Evolutionary conservation across 2,888 invertebrate species (phyloP).

Genomic region (Drosophila picticornis): DNA sequence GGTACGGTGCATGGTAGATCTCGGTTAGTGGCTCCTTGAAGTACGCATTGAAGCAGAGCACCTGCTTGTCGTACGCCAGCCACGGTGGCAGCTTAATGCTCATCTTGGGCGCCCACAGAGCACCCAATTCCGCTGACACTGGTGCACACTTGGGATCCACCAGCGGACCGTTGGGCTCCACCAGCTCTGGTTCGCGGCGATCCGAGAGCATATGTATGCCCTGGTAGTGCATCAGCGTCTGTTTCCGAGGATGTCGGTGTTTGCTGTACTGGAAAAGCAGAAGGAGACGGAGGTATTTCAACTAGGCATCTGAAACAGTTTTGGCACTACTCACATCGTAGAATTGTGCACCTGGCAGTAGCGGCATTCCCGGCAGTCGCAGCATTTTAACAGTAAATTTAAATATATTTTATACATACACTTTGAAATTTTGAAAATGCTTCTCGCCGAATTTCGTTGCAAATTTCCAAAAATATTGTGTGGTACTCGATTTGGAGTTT

Average conservation of each 20-base stretch:
- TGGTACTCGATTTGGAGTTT: slow-evolving; percentile 36
- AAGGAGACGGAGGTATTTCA: background rate
- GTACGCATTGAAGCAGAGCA: slow-evolving; percentile 85
- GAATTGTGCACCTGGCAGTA: slow-evolving; percentile 90
- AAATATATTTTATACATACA: background rate
- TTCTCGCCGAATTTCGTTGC: slow-evolving; percentile 21
- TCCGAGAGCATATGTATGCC: slow-evolving; percentile 88
- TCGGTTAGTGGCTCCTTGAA: slow-evolving; percentile 89
- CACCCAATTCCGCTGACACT: slow-evolving; percentile 87
- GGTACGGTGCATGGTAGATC: slow-evolving; percentile 88
- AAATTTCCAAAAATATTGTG: slow-evolving; percentile 13
- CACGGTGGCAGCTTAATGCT: slow-evolving; percentile 92
- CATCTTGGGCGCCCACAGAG: slow-evolving; percentile 91
- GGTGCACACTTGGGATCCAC: slow-evolving; percentile 85
- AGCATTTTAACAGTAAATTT: slow-evolving; percentile 83
- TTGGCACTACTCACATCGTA: slow-evolving; percentile 87
- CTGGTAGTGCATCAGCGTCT: slow-evolving; percentile 87
- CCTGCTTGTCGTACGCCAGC: slow-evolving; percentile 95
- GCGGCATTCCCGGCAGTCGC: slow-evolving; percentile 89
- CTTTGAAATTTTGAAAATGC: slow-evolving; percentile 4
- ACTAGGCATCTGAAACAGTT: background rate
- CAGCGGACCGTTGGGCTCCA: slow-evolving; percentile 86
- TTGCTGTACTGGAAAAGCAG: slow-evolving; percentile 84
- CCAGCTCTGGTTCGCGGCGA: slow-evolving; percentile 87
- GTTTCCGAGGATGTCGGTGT: slow-evolving; percentile 83